Evolutionary conservation across 2,888 invertebrate species (phyloP), one percentile per base, ranked within the genome.

Genomic region (Zhengitettix transpicula): DNA sequence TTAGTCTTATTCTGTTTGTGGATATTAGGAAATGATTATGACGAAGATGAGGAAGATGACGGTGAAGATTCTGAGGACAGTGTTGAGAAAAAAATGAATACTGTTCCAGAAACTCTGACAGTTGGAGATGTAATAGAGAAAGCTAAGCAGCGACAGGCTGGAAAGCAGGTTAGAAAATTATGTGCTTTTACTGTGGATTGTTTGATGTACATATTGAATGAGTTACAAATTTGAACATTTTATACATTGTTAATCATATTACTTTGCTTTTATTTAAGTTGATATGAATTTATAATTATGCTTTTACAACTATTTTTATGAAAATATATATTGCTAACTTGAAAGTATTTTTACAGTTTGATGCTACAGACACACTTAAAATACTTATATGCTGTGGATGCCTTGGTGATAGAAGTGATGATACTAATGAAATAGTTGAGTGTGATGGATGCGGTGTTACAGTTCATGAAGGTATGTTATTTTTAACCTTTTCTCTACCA

Each of bases 401-500:
- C 70, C 77, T 96, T 58, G 94, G 95, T 1, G 95, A 95, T 66
- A 82, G 87, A 67, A 94, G 92, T 73, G 93, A 92, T 75, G 90
- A 90, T 67, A 82, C 88, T 60, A 96, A 97, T 76, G 97, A 97
- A 75, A 94, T 97, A 66, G 91, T 97, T 0, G 96, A 96, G 74
- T 97, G 97, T 74, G 97, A 97, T 76, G 88, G 91, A 28, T 97
- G 97, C 75, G 94, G 94, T 3, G 89, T 95, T 9, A 90, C 93
- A 52, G 96, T 97, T 7, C 97, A 97, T 75, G 97, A 97, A 81
- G 94, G 87, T 85, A 72, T 65, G 56, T 55, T 51, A 15, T 51
- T 51, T n/a, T 16, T 15, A 53, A 15, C 40, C 11, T 14, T 56
- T 28, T 52, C 56, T 56, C 42, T 55, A 44, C 28, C 7, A 2